Conservation (phyloP, 2,888 invertebrate species). For the Phorcus lineatus region DNA sequence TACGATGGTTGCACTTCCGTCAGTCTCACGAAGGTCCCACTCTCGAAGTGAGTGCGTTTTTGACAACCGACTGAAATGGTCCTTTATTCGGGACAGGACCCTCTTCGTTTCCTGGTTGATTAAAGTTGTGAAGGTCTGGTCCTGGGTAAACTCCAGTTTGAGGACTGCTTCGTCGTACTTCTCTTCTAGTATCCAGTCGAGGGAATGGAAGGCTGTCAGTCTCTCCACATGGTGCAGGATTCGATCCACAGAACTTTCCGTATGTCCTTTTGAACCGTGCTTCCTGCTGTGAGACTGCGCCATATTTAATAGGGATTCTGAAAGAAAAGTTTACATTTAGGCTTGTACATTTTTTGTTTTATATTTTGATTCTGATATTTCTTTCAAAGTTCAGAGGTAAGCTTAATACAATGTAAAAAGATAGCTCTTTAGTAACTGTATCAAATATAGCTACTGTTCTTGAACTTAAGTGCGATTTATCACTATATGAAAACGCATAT, state of each 20-base stretch:
- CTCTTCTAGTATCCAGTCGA: background rate
- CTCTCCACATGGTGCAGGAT: background rate
- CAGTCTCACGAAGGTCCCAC: background rate
- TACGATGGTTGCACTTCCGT: background rate
- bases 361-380: too few relatives aligned
- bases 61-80: background rate
- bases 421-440: too few relatives aligned
- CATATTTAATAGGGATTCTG: too few relatives aligned
- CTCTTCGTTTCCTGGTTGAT: background rate
- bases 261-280: background rate
- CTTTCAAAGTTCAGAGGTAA: too few relatives aligned
- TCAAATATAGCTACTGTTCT: too few relatives aligned
- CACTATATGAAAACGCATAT: too few relatives aligned
- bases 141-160: background rate
- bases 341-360: too few relatives aligned
- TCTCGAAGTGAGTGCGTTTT: background rate
- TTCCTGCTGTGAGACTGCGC: too few relatives aligned
- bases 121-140: background rate
- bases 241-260: background rate
- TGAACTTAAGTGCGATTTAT: too few relatives aligned
- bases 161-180: background rate
- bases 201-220: background rate
- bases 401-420: too few relatives aligned
- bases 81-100: background rate
- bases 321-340: too few relatives aligned